Evolutionary conservation across 1,140 invertebrate species (phyloP).

Genomic region (Drosophila arawakana): DNA sequence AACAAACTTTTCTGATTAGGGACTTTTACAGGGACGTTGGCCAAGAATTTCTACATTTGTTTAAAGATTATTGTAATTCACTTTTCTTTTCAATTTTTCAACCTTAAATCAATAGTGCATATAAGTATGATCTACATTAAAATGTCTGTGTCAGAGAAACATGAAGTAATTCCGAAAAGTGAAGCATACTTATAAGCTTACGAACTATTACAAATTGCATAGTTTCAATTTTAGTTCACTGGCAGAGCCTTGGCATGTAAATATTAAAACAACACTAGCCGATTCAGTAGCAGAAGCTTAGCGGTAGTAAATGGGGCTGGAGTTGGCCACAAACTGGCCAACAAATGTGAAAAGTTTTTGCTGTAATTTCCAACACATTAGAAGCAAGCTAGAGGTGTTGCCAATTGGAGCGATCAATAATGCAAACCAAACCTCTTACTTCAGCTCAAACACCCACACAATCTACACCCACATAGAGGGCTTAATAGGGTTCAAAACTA

Average conservation of each 20-base stretch:
- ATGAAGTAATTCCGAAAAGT: constrained; percentile 18
- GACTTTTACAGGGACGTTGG: no score
- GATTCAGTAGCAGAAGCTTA: neutral
- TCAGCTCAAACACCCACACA: constrained; percentile 1
- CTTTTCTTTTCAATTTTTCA: no score
- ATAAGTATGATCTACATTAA: no score
- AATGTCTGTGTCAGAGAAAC: neutral
- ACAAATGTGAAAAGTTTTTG: constrained; percentile 83
- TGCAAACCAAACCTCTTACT: constrained; percentile 21
- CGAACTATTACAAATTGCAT: neutral
- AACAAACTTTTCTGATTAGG: no score
- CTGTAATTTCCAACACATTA: constrained; percentile 69
- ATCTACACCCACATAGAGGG: neutral
- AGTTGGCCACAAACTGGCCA: constrained; percentile 74
- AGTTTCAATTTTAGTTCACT: constrained; percentile 23
- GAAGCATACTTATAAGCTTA: constrained; percentile 62
- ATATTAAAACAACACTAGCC: constrained; percentile 52
- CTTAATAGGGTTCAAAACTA: constrained; percentile 14
- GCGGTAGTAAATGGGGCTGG: constrained; percentile 23
- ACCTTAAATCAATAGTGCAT: no score
- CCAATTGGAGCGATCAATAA: constrained; percentile 62
- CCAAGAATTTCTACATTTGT: no score
- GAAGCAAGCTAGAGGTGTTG: constrained; percentile 27
- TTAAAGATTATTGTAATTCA: no score
- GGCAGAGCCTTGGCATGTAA: constrained; percentile 56